A percentile compares a stretch with the other conserved stretches of the same genome.
These are phyloP conservation scores for Pterocles burchelli DNA, from an alignment of 2,113 vertebrate genomes.

Conservation along the genomic window DNA sequence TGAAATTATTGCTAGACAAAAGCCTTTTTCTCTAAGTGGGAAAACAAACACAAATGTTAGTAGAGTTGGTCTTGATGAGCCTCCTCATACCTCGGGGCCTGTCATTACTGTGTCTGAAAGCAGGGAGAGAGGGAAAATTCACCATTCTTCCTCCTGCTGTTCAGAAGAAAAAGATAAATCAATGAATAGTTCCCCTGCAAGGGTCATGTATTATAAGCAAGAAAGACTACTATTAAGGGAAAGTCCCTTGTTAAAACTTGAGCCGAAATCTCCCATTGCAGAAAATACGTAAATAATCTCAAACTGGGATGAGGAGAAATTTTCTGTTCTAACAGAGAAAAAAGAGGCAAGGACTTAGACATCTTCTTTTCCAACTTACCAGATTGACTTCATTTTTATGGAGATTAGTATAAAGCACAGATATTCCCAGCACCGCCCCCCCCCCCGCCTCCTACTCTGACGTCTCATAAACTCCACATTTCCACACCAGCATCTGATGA, in stretches of 20 bases:
- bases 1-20: slow-evolving; percentile 1
- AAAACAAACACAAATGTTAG: slow-evolving; percentile 6
- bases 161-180: not conserved
- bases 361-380: not conserved
- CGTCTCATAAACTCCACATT: not conserved
- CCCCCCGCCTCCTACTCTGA: slow-evolving; percentile 1
- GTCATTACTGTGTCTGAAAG: not conserved
- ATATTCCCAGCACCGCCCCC: not conserved
- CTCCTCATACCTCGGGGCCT: not conserved
- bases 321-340: not conserved
- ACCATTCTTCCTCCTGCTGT: not conserved
- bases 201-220: not conserved
- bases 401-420: not conserved
- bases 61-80: not conserved
- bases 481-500: not conserved
- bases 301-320: not conserved
- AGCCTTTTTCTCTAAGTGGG: not conserved
- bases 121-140: not conserved
- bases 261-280: not conserved
- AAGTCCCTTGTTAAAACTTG: not conserved
- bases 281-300: not conserved
- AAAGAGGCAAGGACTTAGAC: not conserved
- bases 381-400: not conserved
- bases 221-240: not conserved
- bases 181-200: not conserved